Base-by-base conservation (phyloP, 2,888 invertebrate species). In the Hipparchia sbordonii region DNA sequence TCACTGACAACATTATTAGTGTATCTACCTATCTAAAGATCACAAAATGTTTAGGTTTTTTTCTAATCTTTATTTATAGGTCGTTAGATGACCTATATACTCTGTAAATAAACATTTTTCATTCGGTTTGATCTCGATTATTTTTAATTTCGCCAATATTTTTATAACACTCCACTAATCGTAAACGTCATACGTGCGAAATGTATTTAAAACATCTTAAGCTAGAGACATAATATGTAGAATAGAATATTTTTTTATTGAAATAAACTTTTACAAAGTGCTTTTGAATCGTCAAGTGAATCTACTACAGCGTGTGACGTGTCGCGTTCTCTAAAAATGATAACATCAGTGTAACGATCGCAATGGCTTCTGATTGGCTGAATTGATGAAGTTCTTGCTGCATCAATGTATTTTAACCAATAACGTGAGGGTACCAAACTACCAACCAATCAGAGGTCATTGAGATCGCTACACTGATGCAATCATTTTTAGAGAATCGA, bases 71-170 rank as follows among this genome's bases (percentile, higher is more conserved):
- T 70, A 72, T 72, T 73, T 73, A 72, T 70, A 73, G 70, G 63
- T 60, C 70, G 54, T 60, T 59, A 61, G 67, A 51, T 73, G 75
- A 73, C 75, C 75, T 66, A 75, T 71, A 57, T 75, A 67, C 45
- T 73, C 71, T 63, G 73, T 62, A 71, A 75, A 75, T 75, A 75
- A 73, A 72, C 67, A 72, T 71, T 71, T 69, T 60, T 69, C 61
- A 62, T 57, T 66, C 70, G 65, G 52, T 71, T 73, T 71, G 69
- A 70, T 71, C 75, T 71, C 57, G 69, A 71, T 75, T 73, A 75
- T 71, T 71, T 73, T 73, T 71, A 73, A 67, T 71, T 75, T 75
- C 48, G 73, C 77, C 74, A 75, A 77, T 72, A 76, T 74, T 71
- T 74, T 74, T 72, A 72, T 75, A 75, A 67, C 72, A 65, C 61